Conservation (phyloP, 2,797 vertebrate species). For the Myotis myotis region DNA sequence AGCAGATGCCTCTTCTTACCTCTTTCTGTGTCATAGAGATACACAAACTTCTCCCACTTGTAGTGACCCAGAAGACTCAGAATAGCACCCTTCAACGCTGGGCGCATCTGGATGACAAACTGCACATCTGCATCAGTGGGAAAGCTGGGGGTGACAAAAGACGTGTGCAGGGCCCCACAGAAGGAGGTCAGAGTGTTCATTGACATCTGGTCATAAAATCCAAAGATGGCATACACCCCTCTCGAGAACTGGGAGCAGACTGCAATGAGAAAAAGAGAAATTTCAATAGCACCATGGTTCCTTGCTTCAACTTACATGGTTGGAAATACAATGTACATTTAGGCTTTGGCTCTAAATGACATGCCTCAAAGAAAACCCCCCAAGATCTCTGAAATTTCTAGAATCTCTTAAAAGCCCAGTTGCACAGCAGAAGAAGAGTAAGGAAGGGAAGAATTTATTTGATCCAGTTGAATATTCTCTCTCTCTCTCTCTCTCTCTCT, state of each 20-base stretch:
- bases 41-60: conserved; percentile 99
- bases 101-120: conserved; percentile 99
- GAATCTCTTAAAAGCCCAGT: neutral
- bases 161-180: conserved; percentile 98
- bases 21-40: conserved; percentile 99
- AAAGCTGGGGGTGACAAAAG: conserved; percentile 98
- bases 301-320: neutral
- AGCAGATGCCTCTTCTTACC: conserved; percentile 86
- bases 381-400: conserved; percentile 31
- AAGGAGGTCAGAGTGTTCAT: conserved; percentile 99
- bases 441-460: conserved; percentile 13
- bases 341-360: conserved; percentile 5
- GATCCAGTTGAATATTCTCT: neutral
- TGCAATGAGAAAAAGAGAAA: conserved; percentile 82
- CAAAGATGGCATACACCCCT: conserved; percentile 99
- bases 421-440: neutral
- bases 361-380: neutral
- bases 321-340: conserved; percentile 33
- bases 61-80: conserved; percentile 96
- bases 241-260: conserved; percentile 99
- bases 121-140: conserved; percentile 98
- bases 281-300: conserved; percentile 44
- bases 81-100: conserved; percentile 95
- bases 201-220: conserved; percentile 99
- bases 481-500: too few relatives aligned